Conservation (phyloP, 2,113 vertebrate genomes). For the Protomyctophum bolini region DNA sequence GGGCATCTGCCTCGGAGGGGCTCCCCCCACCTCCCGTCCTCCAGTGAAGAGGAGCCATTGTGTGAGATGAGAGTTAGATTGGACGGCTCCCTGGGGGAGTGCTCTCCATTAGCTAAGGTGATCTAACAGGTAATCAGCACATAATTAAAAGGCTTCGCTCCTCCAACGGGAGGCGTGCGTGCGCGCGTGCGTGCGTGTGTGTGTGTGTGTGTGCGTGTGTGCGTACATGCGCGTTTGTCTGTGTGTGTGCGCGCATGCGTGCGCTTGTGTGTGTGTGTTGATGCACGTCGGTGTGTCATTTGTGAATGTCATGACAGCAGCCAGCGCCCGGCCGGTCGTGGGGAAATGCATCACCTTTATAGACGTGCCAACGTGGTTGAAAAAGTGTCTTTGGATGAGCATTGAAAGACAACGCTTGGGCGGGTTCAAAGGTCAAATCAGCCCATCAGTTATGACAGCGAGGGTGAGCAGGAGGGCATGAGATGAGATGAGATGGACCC, state of each 20-base stretch:
- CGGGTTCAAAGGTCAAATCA: conserved; percentile 54
- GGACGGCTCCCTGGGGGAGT: conserved; percentile 80
- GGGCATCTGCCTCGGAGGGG: conserved; percentile 78
- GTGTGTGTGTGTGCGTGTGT: conserved; percentile 1
- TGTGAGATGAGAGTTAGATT: conserved; percentile 84
- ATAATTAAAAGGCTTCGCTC: conserved; percentile 86
- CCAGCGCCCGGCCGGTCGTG: conserved; percentile 41
- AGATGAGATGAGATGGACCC: neutral
- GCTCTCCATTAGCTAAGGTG: conserved; percentile 86
- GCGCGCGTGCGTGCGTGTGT: conserved; percentile 18
- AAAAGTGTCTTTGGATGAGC: conserved; percentile 47
- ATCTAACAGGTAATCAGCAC: conserved; percentile 87
- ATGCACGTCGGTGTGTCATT: conserved; percentile 30
- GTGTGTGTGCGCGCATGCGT: conserved; percentile 19
- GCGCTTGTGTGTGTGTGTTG: conserved; percentile 39
- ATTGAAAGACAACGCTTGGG: conserved; percentile 36
- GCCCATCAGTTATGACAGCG: neutral
- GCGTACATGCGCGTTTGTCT: conserved; percentile 17
- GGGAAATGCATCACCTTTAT: conserved; percentile 69
- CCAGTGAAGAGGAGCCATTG: conserved; percentile 80
- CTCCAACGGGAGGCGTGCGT: conserved; percentile 61
- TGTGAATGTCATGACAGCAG: conserved; percentile 63
- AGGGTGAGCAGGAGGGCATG: conserved; percentile 22
- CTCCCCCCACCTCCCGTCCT: conserved; percentile 53
- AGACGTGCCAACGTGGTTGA: conserved; percentile 45